A percentile compares a stretch with the other conserved stretches of the same genome.
These are phyloP conservation scores for Sebastes kiyomatsui DNA, from an alignment of 2,797 vertebrate genomes.

Conservation along the genomic window DNA sequence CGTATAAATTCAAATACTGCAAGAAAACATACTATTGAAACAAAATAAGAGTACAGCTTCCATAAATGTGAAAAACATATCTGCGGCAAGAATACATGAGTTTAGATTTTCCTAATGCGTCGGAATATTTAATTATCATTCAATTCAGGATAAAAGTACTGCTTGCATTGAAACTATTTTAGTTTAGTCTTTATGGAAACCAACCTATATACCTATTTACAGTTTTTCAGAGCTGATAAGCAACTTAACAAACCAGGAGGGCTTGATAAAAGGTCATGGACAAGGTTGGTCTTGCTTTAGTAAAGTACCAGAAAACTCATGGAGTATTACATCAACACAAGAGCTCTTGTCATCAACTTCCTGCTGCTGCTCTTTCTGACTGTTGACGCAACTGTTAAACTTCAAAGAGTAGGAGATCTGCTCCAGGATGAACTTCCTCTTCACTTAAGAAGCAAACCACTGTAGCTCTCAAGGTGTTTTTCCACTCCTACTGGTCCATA, in stretches of 20 bases:
- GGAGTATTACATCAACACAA: slow-evolving; percentile 6
- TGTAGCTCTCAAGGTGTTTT: background rate
- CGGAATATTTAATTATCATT: background rate
- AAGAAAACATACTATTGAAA: background rate
- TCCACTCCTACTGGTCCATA: background rate
- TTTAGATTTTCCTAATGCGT: background rate
- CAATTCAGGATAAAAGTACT: background rate
- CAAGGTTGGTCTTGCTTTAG: background rate
- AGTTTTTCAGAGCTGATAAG: background rate
- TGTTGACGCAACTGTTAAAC: background rate
- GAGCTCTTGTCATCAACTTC: slow-evolving; percentile 9
- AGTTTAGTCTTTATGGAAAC: background rate
- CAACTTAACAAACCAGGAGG: background rate
- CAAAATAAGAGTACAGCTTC: background rate
- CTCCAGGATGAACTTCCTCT: background rate
- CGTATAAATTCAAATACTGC: background rate
- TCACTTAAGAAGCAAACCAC: background rate
- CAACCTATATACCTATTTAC: background rate
- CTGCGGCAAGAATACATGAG: background rate
- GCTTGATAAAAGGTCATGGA: background rate
- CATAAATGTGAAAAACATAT: background rate
- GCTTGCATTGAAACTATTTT: background rate
- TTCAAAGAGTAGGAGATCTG: background rate
- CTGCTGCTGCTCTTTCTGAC: slow-evolving; percentile 10
- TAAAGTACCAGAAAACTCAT: background rate